Conservation (phyloP, 2,797 vertebrate genomes). For the Anolis apletophallus region DNA sequence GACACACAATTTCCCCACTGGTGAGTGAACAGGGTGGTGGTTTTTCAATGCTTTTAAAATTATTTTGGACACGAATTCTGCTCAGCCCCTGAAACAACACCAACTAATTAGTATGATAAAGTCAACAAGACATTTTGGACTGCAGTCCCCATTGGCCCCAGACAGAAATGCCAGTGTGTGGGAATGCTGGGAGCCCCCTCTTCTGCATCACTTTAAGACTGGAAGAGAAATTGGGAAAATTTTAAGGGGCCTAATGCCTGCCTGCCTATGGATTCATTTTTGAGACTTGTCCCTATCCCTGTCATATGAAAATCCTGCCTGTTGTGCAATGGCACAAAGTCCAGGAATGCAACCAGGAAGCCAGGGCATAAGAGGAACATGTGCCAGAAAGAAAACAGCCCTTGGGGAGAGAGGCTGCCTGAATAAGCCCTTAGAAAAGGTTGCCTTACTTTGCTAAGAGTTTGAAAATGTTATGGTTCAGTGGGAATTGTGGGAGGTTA, state of each 20-base stretch:
- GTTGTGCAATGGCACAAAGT: neutral
- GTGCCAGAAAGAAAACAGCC: neutral
- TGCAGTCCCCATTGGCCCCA: neutral
- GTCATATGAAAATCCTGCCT: neutral
- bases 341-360: neutral
- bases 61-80: neutral
- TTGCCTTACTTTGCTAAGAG: too few relatives aligned
- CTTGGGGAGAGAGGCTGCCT: neutral
- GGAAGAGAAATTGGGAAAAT: neutral
- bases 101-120: neutral
- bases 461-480: too few relatives aligned
- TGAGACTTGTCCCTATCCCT: neutral
- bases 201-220: too few relatives aligned
- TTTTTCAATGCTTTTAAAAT: neutral
- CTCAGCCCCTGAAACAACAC: neutral
- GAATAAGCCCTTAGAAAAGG: neutral
- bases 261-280: neutral
- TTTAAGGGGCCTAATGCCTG: neutral
- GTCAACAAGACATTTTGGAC: neutral
- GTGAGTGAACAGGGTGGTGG: slow-evolving; percentile 63
- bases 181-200: neutral
- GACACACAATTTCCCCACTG: slow-evolving; percentile 96
- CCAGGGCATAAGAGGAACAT: neutral
- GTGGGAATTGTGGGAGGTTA: too few relatives aligned
- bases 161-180: neutral